Conservation (phyloP, 2,113 vertebrate genomes). For the Chaetorhynchus papuensis region DNA sequence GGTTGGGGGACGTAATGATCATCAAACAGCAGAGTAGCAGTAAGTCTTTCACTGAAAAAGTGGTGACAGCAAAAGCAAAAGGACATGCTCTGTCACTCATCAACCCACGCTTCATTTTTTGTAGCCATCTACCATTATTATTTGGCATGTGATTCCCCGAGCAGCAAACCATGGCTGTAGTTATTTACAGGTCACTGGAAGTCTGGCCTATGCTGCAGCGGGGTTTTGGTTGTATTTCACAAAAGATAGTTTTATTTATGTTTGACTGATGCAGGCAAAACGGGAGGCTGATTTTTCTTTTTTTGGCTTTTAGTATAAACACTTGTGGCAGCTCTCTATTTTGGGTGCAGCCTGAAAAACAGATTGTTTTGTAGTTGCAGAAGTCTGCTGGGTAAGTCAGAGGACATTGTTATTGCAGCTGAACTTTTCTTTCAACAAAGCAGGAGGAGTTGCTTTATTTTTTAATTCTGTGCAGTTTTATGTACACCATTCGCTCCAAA, state of each 20-base stretch:
- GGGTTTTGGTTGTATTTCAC: constrained; percentile 15
- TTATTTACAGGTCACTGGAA: constrained; percentile 16
- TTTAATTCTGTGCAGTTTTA: constrained; percentile 33
- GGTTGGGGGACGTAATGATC: accelerated
- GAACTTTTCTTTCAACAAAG: not conserved
- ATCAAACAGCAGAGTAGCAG: not conserved
- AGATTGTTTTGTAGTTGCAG: constrained; percentile 8
- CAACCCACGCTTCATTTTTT: not conserved
- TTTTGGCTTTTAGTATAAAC: constrained; percentile 8
- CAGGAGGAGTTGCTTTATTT: constrained; percentile 33
- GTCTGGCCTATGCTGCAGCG: not conserved
- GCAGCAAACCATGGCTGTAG: not conserved
- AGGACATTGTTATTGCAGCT: not conserved
- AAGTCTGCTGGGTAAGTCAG: not conserved
- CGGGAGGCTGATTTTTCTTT: constrained; percentile 2
- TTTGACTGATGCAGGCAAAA: not conserved
- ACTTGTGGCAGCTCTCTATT: not conserved
- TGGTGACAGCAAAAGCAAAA: not conserved
- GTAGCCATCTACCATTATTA: not conserved
- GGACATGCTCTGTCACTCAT: not conserved
- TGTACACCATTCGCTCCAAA: constrained; percentile 4
- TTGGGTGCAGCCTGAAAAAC: constrained; percentile 18
- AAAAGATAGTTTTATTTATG: constrained; percentile 14
- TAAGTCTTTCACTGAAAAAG: not conserved
- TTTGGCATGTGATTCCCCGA: not conserved